These are phyloP conservation scores for Heterotis niloticus DNA, from an alignment of 2,113 vertebrate genomes.

Conservation along the genomic window DNA sequence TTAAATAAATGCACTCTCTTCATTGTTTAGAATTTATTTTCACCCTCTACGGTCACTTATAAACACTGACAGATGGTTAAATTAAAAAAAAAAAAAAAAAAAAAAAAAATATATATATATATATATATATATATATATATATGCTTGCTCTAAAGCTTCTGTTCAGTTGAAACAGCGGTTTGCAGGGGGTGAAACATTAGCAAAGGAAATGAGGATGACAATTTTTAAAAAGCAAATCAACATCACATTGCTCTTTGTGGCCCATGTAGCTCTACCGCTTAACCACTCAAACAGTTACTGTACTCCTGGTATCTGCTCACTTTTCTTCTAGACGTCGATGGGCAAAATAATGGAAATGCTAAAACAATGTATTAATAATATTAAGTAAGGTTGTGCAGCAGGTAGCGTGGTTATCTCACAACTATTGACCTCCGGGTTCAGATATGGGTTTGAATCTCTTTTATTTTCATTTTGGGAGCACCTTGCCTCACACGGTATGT, in stretches of 20 bases:
- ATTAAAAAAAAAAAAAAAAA: not conserved
- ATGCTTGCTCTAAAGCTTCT: not conserved
- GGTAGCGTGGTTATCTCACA: no score
- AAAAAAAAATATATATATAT: no score
- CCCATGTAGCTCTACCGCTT: not conserved
- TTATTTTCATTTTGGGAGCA: no score
- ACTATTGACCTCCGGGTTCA: no score
- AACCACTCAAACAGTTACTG: not conserved
- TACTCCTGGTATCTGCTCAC: no score
- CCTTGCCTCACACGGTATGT: no score
- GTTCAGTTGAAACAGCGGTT: not conserved
- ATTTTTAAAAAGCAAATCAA: not conserved
- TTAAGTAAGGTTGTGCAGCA: no score
- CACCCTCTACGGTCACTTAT: not conserved
- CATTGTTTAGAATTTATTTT: not conserved
- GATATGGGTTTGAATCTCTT: no score
- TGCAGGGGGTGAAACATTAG: not conserved
- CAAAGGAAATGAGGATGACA: constrained; percentile 16
- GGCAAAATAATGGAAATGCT: no score
- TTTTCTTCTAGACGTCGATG: no score
- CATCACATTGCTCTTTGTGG: not conserved
- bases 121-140: no score
- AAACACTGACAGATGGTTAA: constrained; percentile 20
- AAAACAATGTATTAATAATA: no score
- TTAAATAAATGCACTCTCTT: not conserved